Evolutionary conservation across 1,140 invertebrate species (phyloP), one percentile per base, ranked within the genome.

Genomic region (Leptinotarsa texana): DNA sequence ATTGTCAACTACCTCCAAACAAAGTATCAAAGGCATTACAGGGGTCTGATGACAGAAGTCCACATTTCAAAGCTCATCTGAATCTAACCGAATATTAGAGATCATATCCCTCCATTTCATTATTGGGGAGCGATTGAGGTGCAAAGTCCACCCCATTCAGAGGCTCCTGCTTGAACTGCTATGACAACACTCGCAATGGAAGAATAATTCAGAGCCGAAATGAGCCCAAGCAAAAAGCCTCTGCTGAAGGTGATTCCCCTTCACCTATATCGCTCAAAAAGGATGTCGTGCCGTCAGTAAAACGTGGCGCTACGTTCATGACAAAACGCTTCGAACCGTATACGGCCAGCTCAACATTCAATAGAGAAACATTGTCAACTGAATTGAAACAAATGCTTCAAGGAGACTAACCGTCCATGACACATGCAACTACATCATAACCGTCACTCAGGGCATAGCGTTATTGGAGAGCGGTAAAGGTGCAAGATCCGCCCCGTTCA

Each of bases 231-330:
- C 51, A 4, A 1, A 1, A 57, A 57, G n/a, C 49, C n/a, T 57
- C 13, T 13, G 11, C 13, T 13, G 49, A 57, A 57, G 13, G 49
- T 57, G 49, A 13, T 4, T 57, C 49, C 17, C 13, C 57, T 73
- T 74, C 73, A 77, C 86, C 86, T 18, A 86, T 86, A 69, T 91
- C 90, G 27, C 27, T 33, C 27, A 0, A 8, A 33, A 33, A 8
- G 6, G 0, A 8, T 33, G 2, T 33, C 33, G 8, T 33, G 33
- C 2, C 33, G 27, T 33, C 5, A 8, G 27, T 1, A 6, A 0
- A 1, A 6, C 6, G 27, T 33, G 27, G 27, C 6, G 27, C 27
- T 6, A 33, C 27, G 1, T 33, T 33, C 1, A 8, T 33, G 6
- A 33, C 27, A 33, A 1, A 6, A 6, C 5, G 1, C 5, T 27